phyloP scores from a whole-genome alignment of 2,113 vertebrate species.

The Rhinogobius similis region DNA sequence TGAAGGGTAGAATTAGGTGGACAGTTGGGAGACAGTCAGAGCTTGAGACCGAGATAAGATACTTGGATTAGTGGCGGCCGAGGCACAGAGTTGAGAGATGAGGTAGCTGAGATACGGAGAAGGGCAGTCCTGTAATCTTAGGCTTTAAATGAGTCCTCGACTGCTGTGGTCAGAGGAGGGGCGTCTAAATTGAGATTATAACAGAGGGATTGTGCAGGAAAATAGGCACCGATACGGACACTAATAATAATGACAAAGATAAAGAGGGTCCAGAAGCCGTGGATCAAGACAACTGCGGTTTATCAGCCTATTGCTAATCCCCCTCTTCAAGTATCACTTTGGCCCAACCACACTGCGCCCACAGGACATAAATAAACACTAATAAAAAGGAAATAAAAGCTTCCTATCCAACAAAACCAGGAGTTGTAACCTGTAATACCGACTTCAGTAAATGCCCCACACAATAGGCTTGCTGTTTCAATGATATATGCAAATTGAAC shows the following conservation, averaged over 20 bases:
- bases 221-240: slow-evolving; percentile 39
- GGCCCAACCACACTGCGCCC: slow-evolving; percentile 26
- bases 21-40: slow-evolving; percentile 67
- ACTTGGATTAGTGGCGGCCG: slow-evolving; percentile 61
- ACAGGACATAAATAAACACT: slow-evolving; percentile 24
- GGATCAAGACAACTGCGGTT: slow-evolving; percentile 62
- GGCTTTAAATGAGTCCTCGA: slow-evolving; percentile 57
- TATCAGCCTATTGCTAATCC: slow-evolving; percentile 58
- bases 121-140: slow-evolving; percentile 69
- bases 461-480: slow-evolving; percentile 18
- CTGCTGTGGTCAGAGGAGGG: slow-evolving; percentile 49
- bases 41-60: slow-evolving; percentile 62
- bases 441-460: slow-evolving; percentile 25
- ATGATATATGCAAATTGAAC: slow-evolving; percentile 53
- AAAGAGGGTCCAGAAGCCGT: slow-evolving; percentile 26
- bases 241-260: slow-evolving; percentile 53
- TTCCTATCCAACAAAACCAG: slow-evolving; percentile 29
- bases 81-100: slow-evolving; percentile 59
- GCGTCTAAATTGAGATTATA: slow-evolving; percentile 61
- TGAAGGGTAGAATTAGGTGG: slow-evolving; percentile 43
- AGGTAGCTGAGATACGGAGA: slow-evolving; percentile 64
- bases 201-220: slow-evolving; percentile 40
- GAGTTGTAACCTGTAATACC: slow-evolving; percentile 39
- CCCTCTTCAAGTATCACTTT: slow-evolving; percentile 47
- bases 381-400: slow-evolving; percentile 42